phyloP scores from a whole-genome alignment of 2,888 invertebrate genomes.

The Callimorpha dominula region DNA sequence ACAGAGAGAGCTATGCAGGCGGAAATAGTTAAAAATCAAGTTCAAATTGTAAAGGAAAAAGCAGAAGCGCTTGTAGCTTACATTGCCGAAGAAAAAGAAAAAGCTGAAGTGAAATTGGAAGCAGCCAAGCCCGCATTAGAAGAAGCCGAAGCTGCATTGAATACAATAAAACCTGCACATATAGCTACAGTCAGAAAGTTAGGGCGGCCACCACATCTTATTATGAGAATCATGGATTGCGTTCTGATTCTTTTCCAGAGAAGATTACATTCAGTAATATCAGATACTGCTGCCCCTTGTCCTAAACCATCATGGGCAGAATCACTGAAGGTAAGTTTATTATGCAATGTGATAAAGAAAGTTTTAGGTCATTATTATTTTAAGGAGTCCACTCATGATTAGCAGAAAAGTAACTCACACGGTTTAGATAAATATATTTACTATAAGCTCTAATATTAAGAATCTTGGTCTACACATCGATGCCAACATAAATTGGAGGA shows the following conservation, averaged over 20 bases:
- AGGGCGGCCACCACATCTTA: slow-evolving; percentile 97
- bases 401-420: no score
- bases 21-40: slow-evolving; percentile 97
- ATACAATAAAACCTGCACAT: slow-evolving; percentile 98
- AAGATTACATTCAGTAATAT: slow-evolving; percentile 92
- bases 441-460: no score
- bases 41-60: slow-evolving; percentile 98
- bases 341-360: no score
- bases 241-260: slow-evolving; percentile 97
- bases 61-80: slow-evolving; percentile 95
- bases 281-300: slow-evolving; percentile 93
- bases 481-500: no score
- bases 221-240: slow-evolving; percentile 99
- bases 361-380: no score
- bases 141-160: slow-evolving; percentile 97
- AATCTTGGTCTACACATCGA: no score
- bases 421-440: no score
- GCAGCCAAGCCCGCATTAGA: slow-evolving; percentile 98
- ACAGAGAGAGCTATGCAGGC: slow-evolving; percentile 98
- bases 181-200: slow-evolving; percentile 98
- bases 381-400: no score
- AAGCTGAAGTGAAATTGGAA: slow-evolving; percentile 97
- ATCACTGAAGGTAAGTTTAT: slow-evolving; percentile 91
- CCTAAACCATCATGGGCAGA: slow-evolving; percentile 99
- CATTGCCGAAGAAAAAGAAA: slow-evolving; percentile 95